A percentile compares a stretch with the other conserved stretches of the same genome.
Conservation (phyloP, 2,113 vertebrate species). For the Lasiurus borealis region DNA sequence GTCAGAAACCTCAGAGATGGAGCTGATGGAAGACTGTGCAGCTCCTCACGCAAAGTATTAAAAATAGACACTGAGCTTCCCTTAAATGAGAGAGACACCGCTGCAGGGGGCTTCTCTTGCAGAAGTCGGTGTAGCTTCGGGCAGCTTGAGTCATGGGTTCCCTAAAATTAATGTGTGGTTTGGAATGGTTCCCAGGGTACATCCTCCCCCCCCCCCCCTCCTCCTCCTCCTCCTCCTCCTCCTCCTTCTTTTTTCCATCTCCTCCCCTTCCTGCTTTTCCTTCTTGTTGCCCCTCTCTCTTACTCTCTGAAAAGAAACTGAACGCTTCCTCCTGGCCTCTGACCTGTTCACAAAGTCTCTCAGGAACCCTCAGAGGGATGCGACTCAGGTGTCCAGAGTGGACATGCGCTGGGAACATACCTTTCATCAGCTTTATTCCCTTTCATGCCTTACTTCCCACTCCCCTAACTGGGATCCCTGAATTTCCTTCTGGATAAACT, state of each 20-base stretch:
- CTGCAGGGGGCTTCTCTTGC: not conserved
- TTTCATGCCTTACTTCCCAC: not conserved
- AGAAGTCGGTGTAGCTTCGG: not conserved
- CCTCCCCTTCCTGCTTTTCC: not conserved
- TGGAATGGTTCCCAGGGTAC: not conserved
- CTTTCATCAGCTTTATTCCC: not conserved
- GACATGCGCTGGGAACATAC: not conserved
- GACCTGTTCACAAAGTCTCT: not conserved
- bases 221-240: not conserved
- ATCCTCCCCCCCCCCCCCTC: no score
- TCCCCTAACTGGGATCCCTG: not conserved
- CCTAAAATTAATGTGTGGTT: not conserved
- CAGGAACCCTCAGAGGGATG: not conserved
- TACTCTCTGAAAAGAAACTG: not conserved
- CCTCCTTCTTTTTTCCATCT: not conserved
- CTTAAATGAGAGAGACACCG: not conserved
- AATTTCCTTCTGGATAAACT: not conserved
- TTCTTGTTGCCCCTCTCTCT: not conserved
- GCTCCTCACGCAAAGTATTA: not conserved
- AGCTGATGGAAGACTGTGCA: not conserved
- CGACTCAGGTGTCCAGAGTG: not conserved
- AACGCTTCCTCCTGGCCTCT: not conserved
- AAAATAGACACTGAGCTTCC: not conserved
- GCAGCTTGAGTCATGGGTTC: not conserved
- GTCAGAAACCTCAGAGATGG: not conserved